Evolutionary conservation across 1,140 invertebrate genomes (phyloP).

Genomic region (Brachionus rotundiformis): DNA sequence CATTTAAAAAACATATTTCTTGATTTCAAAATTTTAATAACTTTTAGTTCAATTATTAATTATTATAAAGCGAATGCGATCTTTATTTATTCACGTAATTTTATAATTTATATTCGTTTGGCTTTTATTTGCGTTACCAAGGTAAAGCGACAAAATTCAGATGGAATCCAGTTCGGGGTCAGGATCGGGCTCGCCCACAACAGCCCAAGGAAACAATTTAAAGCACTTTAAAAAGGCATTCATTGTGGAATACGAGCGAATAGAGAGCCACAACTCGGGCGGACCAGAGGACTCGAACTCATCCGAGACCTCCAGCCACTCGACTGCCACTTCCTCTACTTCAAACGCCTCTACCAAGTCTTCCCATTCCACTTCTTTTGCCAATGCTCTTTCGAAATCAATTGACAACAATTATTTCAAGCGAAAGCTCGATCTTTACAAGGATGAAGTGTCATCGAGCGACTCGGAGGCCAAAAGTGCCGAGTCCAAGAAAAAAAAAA

Average conservation of each 20-base stretch:
- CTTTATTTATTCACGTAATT: neutral
- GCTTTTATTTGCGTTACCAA: neutral
- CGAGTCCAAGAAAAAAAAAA: neutral
- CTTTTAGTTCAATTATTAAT: neutral
- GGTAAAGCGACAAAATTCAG: neutral
- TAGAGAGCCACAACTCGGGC: constrained; percentile 4
- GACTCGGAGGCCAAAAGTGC: neutral
- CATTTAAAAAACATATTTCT: too few species aligned
- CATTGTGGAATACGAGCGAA: constrained; percentile 46
- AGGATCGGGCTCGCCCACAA: constrained; percentile 5
- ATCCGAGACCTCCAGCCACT: neutral
- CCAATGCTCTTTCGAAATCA: neutral
- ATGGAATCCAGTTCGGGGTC: constrained; percentile 24
- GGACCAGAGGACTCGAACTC: constrained; percentile 6
- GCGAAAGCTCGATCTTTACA: constrained; percentile 27
- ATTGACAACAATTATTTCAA: constrained; percentile 28
- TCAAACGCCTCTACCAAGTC: neutral
- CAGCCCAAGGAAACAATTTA: neutral
- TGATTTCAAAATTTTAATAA: neutral
- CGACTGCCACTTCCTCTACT: neutral
- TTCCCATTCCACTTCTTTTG: neutral
- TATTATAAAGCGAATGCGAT: neutral
- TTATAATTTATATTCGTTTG: neutral
- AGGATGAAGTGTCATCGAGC: neutral
- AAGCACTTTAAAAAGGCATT: constrained; percentile 51